Evolutionary conservation across 2,797 vertebrate genomes (phyloP).

Genomic region (Syngnathus acus): DNA sequence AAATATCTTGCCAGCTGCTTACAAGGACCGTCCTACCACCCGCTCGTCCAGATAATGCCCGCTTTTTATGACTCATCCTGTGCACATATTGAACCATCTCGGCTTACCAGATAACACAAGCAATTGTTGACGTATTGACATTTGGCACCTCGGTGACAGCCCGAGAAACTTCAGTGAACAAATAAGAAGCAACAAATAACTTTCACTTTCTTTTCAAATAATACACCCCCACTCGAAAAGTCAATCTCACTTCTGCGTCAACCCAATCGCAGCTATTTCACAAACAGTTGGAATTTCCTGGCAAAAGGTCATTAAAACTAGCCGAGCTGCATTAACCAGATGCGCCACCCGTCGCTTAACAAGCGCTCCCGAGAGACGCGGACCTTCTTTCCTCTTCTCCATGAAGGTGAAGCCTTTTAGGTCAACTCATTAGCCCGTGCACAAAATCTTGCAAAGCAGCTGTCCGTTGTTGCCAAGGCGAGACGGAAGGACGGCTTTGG

Average conservation of each 20-base stretch:
- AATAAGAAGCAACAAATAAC: slow-evolving; percentile 20
- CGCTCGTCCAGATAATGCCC: background rate
- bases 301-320: slow-evolving; percentile 18
- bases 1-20: background rate
- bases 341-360: slow-evolving; percentile 45
- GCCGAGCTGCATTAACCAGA: slow-evolving; percentile 27
- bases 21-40: background rate
- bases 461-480: slow-evolving; percentile 12
- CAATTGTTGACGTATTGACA: background rate
- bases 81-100: background rate
- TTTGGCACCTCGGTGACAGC: slow-evolving; percentile 1
- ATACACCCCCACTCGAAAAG: background rate
- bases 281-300: background rate
- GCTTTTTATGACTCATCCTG: background rate
- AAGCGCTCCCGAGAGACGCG: slow-evolving; percentile 18
- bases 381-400: slow-evolving; percentile 26
- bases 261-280: background rate
- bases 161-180: slow-evolving; percentile 9
- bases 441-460: too few relatives aligned
- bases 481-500: slow-evolving; percentile 18
- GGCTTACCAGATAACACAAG: background rate
- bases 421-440: slow-evolving; percentile 33
- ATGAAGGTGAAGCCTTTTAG: slow-evolving; percentile 19
- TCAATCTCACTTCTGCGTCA: slow-evolving; percentile 8
- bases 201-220: slow-evolving; percentile 4